Evolutionary conservation across 2,113 vertebrate species (phyloP).

Genomic region (Trematomus loennbergii): DNA sequence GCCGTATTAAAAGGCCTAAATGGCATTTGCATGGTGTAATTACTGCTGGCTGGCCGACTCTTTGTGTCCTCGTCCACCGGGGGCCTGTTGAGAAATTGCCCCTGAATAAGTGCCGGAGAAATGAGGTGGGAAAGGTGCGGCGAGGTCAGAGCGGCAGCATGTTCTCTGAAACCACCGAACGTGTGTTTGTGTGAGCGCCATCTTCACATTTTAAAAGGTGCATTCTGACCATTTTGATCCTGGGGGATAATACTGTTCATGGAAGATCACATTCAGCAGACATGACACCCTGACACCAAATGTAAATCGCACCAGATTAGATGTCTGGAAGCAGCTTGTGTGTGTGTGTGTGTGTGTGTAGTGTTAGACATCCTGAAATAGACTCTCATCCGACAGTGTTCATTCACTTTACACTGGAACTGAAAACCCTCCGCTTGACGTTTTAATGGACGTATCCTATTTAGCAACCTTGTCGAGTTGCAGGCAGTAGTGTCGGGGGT

Average conservation of each 20-base stretch:
- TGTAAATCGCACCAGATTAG: slow-evolving; percentile 75
- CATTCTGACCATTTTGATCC: background rate
- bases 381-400: slow-evolving; percentile 34
- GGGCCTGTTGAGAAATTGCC: slow-evolving; percentile 65
- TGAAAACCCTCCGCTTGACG: slow-evolving; percentile 25
- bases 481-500: too few species aligned
- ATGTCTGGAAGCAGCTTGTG: slow-evolving; percentile 66
- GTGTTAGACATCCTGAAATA: slow-evolving; percentile 62
- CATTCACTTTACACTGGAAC: slow-evolving; percentile 38
- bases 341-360: slow-evolving; percentile 9
- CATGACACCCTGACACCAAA: slow-evolving; percentile 58
- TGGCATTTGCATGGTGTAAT: slow-evolving; percentile 79
- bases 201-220: background rate
- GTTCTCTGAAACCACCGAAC: slow-evolving; percentile 9
- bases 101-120: slow-evolving; percentile 39
- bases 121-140: slow-evolving; percentile 44
- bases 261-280: slow-evolving; percentile 65
- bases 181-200: background rate
- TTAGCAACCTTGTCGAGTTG: slow-evolving; percentile 38
- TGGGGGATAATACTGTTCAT: slow-evolving; percentile 62
- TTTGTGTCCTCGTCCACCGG: slow-evolving; percentile 69
- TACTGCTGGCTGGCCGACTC: slow-evolving; percentile 66
- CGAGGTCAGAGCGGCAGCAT: slow-evolving; percentile 43
- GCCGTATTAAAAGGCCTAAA: slow-evolving; percentile 64
- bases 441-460: slow-evolving; percentile 54